A percentile compares a stretch with the other conserved stretches of the same genome.
phyloP scores from a whole-genome alignment of 2,888 invertebrate genomes.

The Drymonia ruficornis region DNA sequence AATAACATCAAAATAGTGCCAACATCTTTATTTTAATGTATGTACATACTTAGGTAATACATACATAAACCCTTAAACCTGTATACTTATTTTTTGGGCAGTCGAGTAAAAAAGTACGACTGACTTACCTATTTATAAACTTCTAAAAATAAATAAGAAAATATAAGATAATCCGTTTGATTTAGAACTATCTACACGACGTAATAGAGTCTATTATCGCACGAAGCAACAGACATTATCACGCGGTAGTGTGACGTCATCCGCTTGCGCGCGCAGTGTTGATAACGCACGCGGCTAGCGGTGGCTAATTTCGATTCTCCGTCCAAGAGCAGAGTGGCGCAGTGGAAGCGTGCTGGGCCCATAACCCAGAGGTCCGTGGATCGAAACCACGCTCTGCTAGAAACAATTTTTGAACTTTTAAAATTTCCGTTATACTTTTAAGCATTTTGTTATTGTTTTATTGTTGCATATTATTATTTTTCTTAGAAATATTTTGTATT shows the following conservation, averaged over 20 bases:
- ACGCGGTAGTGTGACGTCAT: slow-evolving; percentile 43
- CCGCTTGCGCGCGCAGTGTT: slow-evolving; percentile 37
- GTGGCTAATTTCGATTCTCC: slow-evolving; percentile 43
- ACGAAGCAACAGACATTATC: slow-evolving; percentile 30
- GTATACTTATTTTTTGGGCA: too few relatives aligned
- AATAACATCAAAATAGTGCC: too few relatives aligned
- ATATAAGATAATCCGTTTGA: neutral
- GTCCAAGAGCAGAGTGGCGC: slow-evolving; percentile 89
- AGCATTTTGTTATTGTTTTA: neutral
- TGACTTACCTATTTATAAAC: too few relatives aligned
- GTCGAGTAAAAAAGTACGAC: too few relatives aligned
- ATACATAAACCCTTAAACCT: too few relatives aligned
- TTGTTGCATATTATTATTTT: too few relatives aligned
- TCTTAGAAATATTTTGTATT: neutral
- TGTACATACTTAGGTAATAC: too few relatives aligned
- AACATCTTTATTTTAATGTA: too few relatives aligned
- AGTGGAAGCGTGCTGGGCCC: slow-evolving; percentile 94
- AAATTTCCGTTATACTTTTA: slow-evolving; percentile 13
- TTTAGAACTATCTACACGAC: slow-evolving; percentile 9
- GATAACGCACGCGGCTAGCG: slow-evolving; percentile 15
- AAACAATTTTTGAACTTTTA: slow-evolving; percentile 36
- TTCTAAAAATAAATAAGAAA: neutral
- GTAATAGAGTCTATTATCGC: slow-evolving; percentile 30
- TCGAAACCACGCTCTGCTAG: slow-evolving; percentile 93
- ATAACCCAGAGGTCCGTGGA: slow-evolving; percentile 96